Conservation (phyloP, 2,888 invertebrate genomes). For the Phasia obesa region DNA sequence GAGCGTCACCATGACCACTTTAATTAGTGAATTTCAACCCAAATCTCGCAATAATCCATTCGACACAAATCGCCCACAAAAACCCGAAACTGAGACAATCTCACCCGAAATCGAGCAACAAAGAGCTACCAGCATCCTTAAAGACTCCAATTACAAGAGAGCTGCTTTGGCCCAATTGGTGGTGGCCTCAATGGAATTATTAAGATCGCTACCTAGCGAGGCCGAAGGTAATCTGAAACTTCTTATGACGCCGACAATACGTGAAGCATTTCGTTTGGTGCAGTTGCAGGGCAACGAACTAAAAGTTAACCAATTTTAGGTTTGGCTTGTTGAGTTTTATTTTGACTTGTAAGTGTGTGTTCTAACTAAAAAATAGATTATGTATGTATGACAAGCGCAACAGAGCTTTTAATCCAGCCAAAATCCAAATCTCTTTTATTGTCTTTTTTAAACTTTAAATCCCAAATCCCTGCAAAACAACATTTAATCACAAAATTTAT, state of each 20-base stretch:
- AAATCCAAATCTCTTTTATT: constrained; percentile 46
- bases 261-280: constrained; percentile 82
- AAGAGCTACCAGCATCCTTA: constrained; percentile 90
- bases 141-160: constrained; percentile 93
- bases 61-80: constrained; percentile 81
- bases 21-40: constrained; percentile 82
- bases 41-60: constrained; percentile 82
- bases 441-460: constrained; percentile 29
- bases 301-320: constrained; percentile 82
- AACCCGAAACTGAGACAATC: constrained; percentile 85
- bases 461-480: constrained; percentile 36
- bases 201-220: constrained; percentile 85
- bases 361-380: not conserved
- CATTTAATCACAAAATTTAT: constrained; percentile 8
- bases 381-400: constrained; percentile 49
- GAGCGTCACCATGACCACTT: constrained; percentile 81
- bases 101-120: constrained; percentile 93
- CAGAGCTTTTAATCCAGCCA: constrained; percentile 68
- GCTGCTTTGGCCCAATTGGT: constrained; percentile 93
- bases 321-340: constrained; percentile 81
- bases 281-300: constrained; percentile 82
- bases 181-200: constrained; percentile 91
- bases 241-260: constrained; percentile 82
- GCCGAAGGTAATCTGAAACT: constrained; percentile 83
- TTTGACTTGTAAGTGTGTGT: constrained; percentile 78